Base-by-base conservation (phyloP, 2,797 vertebrate genomes). In the Catamblyrhynchus diadema region DNA sequence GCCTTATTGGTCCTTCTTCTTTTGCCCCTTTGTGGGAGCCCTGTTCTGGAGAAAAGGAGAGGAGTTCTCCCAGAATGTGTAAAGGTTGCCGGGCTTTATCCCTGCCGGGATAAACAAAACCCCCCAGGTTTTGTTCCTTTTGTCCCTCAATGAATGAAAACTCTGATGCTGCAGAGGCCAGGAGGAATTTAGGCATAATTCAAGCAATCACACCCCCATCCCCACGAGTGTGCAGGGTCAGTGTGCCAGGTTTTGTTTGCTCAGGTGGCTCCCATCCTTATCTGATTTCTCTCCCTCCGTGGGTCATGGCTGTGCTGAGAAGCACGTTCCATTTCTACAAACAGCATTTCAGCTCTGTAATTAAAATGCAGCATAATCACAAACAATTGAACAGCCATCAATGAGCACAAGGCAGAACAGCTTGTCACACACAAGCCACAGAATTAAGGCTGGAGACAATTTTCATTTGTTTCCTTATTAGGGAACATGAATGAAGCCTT, bases 381-480 rank as follows among this genome's bases (percentile, higher is more conserved):
- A 74, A 93, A 71, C 88, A 66, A 86, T 44, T 57, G 75, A 47
- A 18, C 32, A 70, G 64, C 19, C 78, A 89, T 51, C 54, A 65
- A 33, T 0, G 2, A 70, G 56, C 71, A 84, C 86, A 78, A 89
- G 88, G 59, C 84, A 88, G 59, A 96, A 83, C 91, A 93, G 86
- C 79, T 95, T 89, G 85, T 53, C 81, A 47, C 77, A 57, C 75
- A 83, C 89, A 88, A 92, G 88, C 80, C 73, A 48, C 51, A 44
- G 77, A 60, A 75, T 90, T 93, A 89, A 71, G 67, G 66, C 81
- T 70, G 47, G n/a, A 33, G 93, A 88, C 2, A 3, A 90, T 95
- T 93, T 93, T 90, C 75, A 95, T 97, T 87, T 95, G 78, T 79
- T 66, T 91, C 66, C 70, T 92, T 91, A 91, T 96, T 95, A 93